Base-by-base conservation (phyloP, 1,140 invertebrate species). In the Tenebrio molitor region DNA sequence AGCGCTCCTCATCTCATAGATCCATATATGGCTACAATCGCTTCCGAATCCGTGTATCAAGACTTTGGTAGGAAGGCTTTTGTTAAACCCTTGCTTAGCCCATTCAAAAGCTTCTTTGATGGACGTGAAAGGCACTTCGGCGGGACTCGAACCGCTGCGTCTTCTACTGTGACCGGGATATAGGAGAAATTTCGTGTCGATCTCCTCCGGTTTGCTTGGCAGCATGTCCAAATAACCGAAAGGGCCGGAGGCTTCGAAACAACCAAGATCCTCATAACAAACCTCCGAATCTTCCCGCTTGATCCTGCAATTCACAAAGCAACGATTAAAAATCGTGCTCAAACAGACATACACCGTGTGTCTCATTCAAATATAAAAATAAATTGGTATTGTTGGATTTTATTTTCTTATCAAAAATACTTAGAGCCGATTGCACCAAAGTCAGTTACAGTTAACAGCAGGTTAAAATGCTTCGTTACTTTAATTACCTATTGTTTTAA, bases 31-130 rank as follows among this genome's bases (percentile, higher is more conserved):
- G 14, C 91, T 89, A 78, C 95, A 97, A 76, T 92, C 93, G 42
- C 94, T 95, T 0, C 95, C 94, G 79, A 98, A 99, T 1, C 97
- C 97, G 78, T 99, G 97, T 0, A 97, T 94, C 70, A 98, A 93
- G 16, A 99, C 89, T 82, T 96, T 94, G 10, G 93, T 93, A 0
- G 93, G 91, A n/a, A 89, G 82, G 2, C 87, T 87, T 7, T 85
- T 82, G 77, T 92, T 91, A 81, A 92, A 92, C 14, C 88, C 86
- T 14, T 86, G 83, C 41, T 85, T 85, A 0, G 88, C 87, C 88
- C 89, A 89, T 73, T 85, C 81, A 84, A 87, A 88, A 5, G 89
- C 88, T 1, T 87, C 86, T 0, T 87, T 88, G 83, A 91, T 87
- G 79, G 92, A 91, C 53, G 87, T 84, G 34, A 89, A 90, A 6